Conservation (phyloP, 2,888 invertebrate genomes). For the Orthosia gothica region DNA sequence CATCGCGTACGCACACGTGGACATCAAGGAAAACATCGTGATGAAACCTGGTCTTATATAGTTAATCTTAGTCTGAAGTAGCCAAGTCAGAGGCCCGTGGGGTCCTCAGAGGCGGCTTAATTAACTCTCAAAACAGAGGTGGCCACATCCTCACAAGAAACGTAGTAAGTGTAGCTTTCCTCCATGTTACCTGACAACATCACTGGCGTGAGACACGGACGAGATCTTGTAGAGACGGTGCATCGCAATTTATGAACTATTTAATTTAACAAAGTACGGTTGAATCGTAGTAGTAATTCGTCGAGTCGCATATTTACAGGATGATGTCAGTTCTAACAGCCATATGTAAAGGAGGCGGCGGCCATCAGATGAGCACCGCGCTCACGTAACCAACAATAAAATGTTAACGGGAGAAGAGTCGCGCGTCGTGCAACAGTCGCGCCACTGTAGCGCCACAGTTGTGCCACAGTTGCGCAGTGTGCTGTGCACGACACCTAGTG, state of each 20-base stretch:
- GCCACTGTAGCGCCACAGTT: neutral
- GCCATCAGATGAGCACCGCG: constrained; percentile 38
- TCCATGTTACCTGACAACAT: no score
- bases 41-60: no score
- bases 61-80: no score
- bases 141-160: no score
- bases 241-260: neutral
- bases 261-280: constrained; percentile 23
- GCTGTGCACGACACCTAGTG: neutral
- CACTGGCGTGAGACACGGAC: neutral
- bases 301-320: constrained; percentile 32
- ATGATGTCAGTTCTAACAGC: constrained; percentile 30
- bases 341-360: constrained; percentile 34
- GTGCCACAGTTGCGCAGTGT: neutral
- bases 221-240: constrained; percentile 13
- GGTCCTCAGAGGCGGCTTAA: no score
- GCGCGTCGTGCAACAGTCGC: constrained; percentile 7
- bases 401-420: constrained; percentile 17
- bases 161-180: no score
- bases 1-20: no score
- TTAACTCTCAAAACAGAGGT: no score
- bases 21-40: no score
- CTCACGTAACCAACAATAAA: constrained; percentile 29
- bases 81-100: no score
- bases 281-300: constrained; percentile 31